Base-by-base conservation (phyloP, 92 coral and sea anemone species). In the Montipora capitata region DNA sequence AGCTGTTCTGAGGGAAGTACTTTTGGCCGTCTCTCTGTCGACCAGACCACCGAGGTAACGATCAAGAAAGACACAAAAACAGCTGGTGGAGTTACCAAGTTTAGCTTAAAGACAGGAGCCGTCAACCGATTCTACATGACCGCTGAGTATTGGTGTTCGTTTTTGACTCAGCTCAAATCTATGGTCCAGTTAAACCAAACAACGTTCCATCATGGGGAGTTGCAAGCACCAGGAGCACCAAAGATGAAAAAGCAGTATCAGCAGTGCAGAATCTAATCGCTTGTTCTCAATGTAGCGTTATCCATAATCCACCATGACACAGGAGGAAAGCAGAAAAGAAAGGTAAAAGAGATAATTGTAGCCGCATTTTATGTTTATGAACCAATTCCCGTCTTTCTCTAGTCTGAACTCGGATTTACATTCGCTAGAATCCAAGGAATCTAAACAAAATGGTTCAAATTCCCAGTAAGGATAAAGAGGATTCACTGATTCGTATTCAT, bases 11-110 rank as follows among this genome's bases (percentile, higher is more conserved):
- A 74, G n/a, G 77, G n/a, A 38, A 82, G 88, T 57, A 68, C 88
- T 40, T 88, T 88, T 88, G 88, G 92, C 17, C 92, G 88, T 65
- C 65, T 88, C 73, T 88, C 82, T 49, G 92, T 88, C 10, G 92
- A 88, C 83, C 92, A 81, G 74, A 88, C 92, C 40, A 81, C 92
- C 40, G 87, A 88, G 73, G 91, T 80, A n/a, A 88, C 92, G 43
- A 72, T 62, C 87, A 88, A 88, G 78, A 81, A 88, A 41, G 92
- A 81, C 81, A 88, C 92, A 16, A 87, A 87, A 72, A 87, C 83
- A 77, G 79, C 89, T 15, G 88, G 88, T 65, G 85, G 74, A 81
- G 85, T 81, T 27, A 77, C 82, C 68, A 61, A 79, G 68, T 79
- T 79, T 27, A 79, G 84, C 73, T 62, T 79, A 72, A 87, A 61